Evolutionary conservation across 2,888 invertebrate genomes (phyloP), one percentile per base, ranked within the genome.

Genomic region (Drosophila demipolita): DNA sequence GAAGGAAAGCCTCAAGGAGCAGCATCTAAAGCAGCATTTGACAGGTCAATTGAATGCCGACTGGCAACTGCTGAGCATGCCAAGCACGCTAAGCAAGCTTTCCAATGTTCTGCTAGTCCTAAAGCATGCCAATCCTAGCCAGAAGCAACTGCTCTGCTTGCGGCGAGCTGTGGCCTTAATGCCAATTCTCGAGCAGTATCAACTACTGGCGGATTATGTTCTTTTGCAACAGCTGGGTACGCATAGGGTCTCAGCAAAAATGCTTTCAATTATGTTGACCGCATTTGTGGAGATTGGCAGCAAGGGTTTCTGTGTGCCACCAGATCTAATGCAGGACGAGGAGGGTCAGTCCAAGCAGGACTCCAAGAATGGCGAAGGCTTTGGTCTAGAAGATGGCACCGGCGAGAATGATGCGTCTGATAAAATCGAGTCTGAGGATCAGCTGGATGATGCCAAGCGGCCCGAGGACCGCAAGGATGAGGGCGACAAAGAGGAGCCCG

Each of bases 291-390:
- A 98, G 83, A 94, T 99, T 36, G 95, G 96, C 17, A 94, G 94
- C 48, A 97, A 96, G 94, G 99, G 99, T 20, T 99, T 99, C 93
- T 99, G 99, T 91, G 95, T 97, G 55, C 98, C 99, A 0, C 95
- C 96, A 5, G 98, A 98, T 90, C 93, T 97, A 33, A 95, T 97
- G 85, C 96, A 95, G 85, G 96, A 96, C 42, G 96, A 96, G 75
- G 95, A 95, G 32, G 96, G 95, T 15, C 95, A 95, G 29, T 81
- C 85, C 4, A 92, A 91, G 38, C 91, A 91, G 94, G 94, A 95
- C 0, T 94, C 95, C 1, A 94, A 94, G 64, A 91, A 94, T 35
- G 94, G 95, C 0, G 95, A 96, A 74, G 98, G 98, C 8, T 96
- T 97, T 91, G 99, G 99, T 0, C 94, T 99, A 6, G 98, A 98